Evolutionary conservation across 2,797 vertebrate genomes (phyloP), one percentile per base, ranked within the genome.

Genomic region (Australoheros facetus): DNA sequence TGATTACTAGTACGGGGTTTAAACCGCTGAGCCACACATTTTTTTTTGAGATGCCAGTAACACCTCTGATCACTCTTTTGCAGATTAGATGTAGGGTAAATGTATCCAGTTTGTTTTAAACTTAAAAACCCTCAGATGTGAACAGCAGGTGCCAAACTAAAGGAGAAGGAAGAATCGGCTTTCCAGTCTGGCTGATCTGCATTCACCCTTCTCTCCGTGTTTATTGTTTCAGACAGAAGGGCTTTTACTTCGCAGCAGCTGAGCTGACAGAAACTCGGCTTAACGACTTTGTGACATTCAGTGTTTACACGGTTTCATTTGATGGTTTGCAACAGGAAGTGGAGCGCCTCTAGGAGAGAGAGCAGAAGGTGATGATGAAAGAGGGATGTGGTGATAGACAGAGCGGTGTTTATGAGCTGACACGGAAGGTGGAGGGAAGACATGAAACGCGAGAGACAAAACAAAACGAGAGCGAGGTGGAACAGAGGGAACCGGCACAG

Each of bases 401-500:
- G 80, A 77, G 58, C 1, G 54, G 16, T 17, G 58, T 32, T 48
- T 64, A 12, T 23, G 54, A 72, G 71, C 55, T 16, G 76, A 74
- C 69, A 62, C 4, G 57, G 59, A 70, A 79, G 78, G 53, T 42
- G 66, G 59, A 82, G 59, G 58, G 23, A 74, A 51, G 70, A 75
- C 5, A 1, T 69, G 42, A 69, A 48, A 9, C 2, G 62, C 2
- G 16, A 69, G 62, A 69, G 62, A 69, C 10, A 0, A 56, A 64
- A 80, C 7, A 16, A 37, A 72, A 72, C 11, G 51, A 19, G 77
- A 81, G 78, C 17, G 84, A 81, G 86, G 56, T 77, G 75, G 81
- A 81, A 73, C 51, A 80, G 37, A 79, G 79, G 82, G 73, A 71
- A 70, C 55, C 23, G 5, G 56, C 62, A 56, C 79, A 82, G 80